phyloP scores from a whole-genome alignment of 2,797 vertebrate genomes.

The Brachyrhaphis roseni region DNA sequence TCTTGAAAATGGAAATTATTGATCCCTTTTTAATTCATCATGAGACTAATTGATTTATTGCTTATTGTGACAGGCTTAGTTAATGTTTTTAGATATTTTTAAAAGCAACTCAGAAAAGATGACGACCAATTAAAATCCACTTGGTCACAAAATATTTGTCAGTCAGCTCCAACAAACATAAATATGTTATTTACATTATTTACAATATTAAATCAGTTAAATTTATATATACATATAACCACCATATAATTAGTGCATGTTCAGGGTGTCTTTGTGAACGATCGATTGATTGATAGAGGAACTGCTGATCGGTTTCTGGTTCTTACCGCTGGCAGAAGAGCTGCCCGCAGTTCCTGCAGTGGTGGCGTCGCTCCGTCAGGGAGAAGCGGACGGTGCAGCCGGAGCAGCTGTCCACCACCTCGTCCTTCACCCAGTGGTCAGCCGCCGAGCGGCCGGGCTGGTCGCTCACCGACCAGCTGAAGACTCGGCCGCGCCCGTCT shows the following conservation, averaged over 20 bases:
- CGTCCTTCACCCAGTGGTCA: constrained; percentile 99
- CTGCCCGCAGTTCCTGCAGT: constrained; percentile 98
- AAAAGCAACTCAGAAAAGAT: not conserved
- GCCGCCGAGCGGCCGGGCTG: constrained; percentile 95
- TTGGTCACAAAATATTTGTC: not conserved
- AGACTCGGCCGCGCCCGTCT: constrained; percentile 92
- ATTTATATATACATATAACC: no score
- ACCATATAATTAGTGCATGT: no score
- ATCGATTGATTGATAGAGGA: not conserved
- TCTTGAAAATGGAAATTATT: no score
- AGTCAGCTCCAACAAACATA: no score
- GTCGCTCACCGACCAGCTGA: constrained; percentile 99
- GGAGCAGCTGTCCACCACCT: constrained; percentile 95
- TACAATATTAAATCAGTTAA: no score
- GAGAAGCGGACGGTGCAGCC: constrained; percentile 94
- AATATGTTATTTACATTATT: no score
- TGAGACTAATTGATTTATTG: no score
- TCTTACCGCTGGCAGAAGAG: constrained; percentile 99
- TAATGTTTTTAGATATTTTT: not conserved
- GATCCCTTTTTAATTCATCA: no score
- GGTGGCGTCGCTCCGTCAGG: constrained; percentile 94
- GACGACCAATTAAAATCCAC: not conserved
- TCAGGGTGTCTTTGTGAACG: not conserved
- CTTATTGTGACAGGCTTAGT: no score
- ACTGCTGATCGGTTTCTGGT: not conserved